Evolutionary conservation across 2,888 invertebrate genomes (phyloP).

Genomic region (Lordiphosa fenestrarum): DNA sequence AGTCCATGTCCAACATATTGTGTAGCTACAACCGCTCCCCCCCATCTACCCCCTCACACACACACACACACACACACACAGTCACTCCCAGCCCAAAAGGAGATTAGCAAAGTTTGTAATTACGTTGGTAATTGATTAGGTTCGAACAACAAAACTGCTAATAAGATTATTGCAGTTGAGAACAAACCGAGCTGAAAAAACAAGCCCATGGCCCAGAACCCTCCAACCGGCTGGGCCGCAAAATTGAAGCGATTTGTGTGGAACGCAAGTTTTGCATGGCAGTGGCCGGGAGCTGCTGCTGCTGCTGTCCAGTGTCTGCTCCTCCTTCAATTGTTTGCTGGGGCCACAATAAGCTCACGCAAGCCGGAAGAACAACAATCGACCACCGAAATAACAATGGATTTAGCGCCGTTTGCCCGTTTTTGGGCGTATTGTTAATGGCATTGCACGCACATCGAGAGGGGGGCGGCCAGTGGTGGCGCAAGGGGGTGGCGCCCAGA

Average conservation of each 20-base stretch:
- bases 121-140: slow-evolving; percentile 81
- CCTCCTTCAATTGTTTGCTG: slow-evolving; percentile 57
- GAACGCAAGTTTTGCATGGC: slow-evolving; percentile 37
- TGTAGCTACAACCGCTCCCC: neutral
- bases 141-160: slow-evolving; percentile 81
- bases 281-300: too few relatives aligned
- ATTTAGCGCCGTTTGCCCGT: slow-evolving; percentile 73
- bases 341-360: slow-evolving; percentile 66
- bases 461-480: neutral
- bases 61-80: neutral
- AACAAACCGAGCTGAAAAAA: slow-evolving; percentile 76
- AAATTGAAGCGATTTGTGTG: slow-evolving; percentile 73
- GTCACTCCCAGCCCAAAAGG: slow-evolving; percentile 54
- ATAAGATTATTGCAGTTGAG: slow-evolving; percentile 80
- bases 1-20: slow-evolving; percentile 8
- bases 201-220: slow-evolving; percentile 31
- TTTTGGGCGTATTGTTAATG: slow-evolving; percentile 72
- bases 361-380: slow-evolving; percentile 74
- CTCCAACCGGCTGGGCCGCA: slow-evolving; percentile 30
- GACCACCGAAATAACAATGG: slow-evolving; percentile 74
- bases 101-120: slow-evolving; percentile 81
- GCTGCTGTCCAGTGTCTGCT: slow-evolving; percentile 24
- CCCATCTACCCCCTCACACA: neutral
- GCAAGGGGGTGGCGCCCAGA: too few relatives aligned
- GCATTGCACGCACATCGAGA: slow-evolving; percentile 53